Base-by-base conservation (phyloP, 2,797 vertebrate species). In the Aselliscus stoliczkanus region DNA sequence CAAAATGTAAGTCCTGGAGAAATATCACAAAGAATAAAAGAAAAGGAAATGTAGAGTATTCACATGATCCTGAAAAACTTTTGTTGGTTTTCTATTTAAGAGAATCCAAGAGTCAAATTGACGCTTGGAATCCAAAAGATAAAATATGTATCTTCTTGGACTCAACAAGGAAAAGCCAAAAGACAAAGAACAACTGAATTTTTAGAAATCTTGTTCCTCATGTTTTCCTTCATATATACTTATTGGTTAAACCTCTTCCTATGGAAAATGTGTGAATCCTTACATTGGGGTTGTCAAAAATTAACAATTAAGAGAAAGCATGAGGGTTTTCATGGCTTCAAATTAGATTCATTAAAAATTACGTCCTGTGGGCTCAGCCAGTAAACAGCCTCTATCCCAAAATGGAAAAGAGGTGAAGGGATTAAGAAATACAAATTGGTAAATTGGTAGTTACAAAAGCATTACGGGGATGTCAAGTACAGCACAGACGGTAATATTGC, bases 61-160 rank as follows among this genome's bases (percentile, higher is more conserved):
- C 50, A 91, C 14, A 47, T 76, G 15, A 88, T 11, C 34, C n/a
- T 70, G 83, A 37, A 37, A 83, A 54, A 84, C 67, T 93, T 56
- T 64, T 62, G 88, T 12, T 29, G 77, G 60, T 90, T 95, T 86
- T 69, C 64, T 88, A 52, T 77, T 88, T 88, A 82, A 93, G 29
- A 90, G 52, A 77, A 75, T 65, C 31, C 12, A 94, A 86, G 31
- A 70, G 17, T 72, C 39, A 54, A 54, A 5, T 54, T 18, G 10
- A 54, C 52, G 7, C 20, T 54, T 54, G 20, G 58, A 85, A 75
- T 65, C 31, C 12, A 94, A 86, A 27, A 70, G 17, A 34, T 27
- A 21, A 75, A 96, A 92, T 64, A 67, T 4, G 3, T 52, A 92
- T 56, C 31, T 58, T 88, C 25, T 39, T 92, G 86, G 37, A 11